These are phyloP conservation scores for Elephas maximus DNA, from an alignment of 2,113 vertebrate species.

Conservation along the genomic window DNA sequence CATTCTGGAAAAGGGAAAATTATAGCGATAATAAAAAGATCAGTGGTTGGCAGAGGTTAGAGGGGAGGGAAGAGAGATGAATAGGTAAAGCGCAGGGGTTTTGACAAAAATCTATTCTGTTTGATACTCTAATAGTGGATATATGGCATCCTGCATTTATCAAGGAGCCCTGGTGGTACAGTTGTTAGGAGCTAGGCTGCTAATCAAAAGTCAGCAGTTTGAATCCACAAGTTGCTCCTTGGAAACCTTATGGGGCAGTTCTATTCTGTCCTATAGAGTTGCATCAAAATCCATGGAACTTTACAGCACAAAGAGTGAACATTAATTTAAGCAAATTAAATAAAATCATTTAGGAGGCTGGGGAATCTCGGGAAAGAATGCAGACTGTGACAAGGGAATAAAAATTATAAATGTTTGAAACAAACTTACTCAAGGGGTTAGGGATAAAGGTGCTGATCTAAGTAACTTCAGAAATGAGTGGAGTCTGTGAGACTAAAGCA, in stretches of 20 bases:
- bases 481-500: neutral
- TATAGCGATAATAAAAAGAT: neutral
- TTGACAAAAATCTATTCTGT: neutral
- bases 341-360: neutral
- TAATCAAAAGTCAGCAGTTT: no score
- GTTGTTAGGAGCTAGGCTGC: no score
- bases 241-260: no score
- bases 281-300: neutral
- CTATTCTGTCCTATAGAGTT: no score
- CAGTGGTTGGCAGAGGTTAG: neutral
- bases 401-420: constrained; percentile 32
- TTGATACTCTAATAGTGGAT: neutral
- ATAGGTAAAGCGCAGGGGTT: neutral
- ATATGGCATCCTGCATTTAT: neutral
- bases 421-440: neutral
- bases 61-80: neutral
- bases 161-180: no score
- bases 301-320: neutral
- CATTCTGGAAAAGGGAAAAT: no score
- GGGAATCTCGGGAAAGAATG: neutral
- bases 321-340: neutral
- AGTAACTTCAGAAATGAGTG: neutral
- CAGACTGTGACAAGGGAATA: neutral
- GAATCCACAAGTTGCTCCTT: no score
- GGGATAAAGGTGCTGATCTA: neutral